Percentiles rank a stretch among this genome's conserved stretches.
These are phyloP conservation scores for Apis cerana DNA, from an alignment of 1,140 invertebrate genomes.

Conservation along the genomic window DNA sequence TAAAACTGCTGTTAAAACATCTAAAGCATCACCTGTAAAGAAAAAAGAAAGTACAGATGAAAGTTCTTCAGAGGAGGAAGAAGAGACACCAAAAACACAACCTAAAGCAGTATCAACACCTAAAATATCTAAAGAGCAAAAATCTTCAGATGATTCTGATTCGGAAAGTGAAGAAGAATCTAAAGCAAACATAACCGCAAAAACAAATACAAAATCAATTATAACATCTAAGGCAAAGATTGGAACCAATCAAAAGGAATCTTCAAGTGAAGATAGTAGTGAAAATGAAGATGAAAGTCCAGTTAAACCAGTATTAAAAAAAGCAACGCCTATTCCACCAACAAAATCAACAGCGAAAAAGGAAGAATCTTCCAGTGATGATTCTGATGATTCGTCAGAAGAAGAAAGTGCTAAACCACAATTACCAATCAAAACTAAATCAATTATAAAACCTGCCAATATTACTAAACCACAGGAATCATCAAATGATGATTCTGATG, in stretches of 20 bases:
- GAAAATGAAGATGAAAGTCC: slow-evolving; percentile 59
- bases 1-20: slow-evolving; percentile 26
- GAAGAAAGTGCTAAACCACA: slow-evolving; percentile 60
- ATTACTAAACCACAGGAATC: slow-evolving; percentile 50
- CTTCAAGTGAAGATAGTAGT: slow-evolving; percentile 67
- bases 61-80: slow-evolving; percentile 73
- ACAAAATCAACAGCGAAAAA: slow-evolving; percentile 44
- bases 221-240: slow-evolving; percentile 4
- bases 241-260: slow-evolving; percentile 44
- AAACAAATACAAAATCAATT: slow-evolving; percentile 17
- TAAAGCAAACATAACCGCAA: slow-evolving; percentile 38
- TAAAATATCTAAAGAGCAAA: slow-evolving; percentile 43
- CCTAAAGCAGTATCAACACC: slow-evolving; percentile 28
- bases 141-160: slow-evolving; percentile 62
- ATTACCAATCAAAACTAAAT: slow-evolving; percentile 20
- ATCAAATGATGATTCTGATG: slow-evolving; percentile 60
- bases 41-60: slow-evolving; percentile 79
- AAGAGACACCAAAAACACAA: slow-evolving; percentile 20
- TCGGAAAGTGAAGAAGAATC: slow-evolving; percentile 46
- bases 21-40: slow-evolving; percentile 63
- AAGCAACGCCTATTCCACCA: slow-evolving; percentile 18
- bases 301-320: slow-evolving; percentile 53
- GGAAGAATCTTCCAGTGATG: slow-evolving; percentile 60
- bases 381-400: slow-evolving; percentile 66
- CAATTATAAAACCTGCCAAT: neutral